These are phyloP conservation scores for Chrysemys picta DNA, from an alignment of 2,113 vertebrate genomes.

Conservation along the genomic window DNA sequence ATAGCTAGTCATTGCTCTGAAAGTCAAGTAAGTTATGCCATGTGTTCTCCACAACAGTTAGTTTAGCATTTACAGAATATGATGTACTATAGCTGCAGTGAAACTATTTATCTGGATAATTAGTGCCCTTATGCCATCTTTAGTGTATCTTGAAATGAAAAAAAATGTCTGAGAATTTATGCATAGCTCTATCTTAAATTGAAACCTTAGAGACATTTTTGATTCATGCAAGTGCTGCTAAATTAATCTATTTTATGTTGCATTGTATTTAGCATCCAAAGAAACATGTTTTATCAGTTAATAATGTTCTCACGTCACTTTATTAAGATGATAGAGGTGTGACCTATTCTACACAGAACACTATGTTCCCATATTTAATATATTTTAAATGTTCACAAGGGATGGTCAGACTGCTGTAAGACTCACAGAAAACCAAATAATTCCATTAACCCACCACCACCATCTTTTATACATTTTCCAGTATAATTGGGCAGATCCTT, in stretches of 20 bases:
- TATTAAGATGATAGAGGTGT: fast-evolving
- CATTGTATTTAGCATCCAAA: not conserved
- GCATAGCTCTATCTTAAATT: not conserved
- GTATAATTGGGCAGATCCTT: not conserved
- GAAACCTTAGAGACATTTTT: not conserved
- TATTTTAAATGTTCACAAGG: not conserved
- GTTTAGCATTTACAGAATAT: not conserved
- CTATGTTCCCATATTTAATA: not conserved
- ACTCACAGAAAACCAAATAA: not conserved
- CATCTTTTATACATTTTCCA: not conserved
- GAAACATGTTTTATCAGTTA: not conserved
- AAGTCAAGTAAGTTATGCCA: not conserved
- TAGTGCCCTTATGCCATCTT: not conserved
- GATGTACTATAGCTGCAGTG: not conserved
- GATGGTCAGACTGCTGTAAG: not conserved
- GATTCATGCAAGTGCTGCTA: not conserved
- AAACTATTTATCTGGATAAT: not conserved
- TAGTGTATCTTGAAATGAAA: not conserved
- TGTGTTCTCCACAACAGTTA: not conserved
- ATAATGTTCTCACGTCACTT: not conserved
- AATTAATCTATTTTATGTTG: not conserved
- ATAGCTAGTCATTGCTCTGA: not conserved
- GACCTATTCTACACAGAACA: not conserved
- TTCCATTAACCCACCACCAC: too few species aligned
- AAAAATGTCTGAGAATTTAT: not conserved